These are phyloP conservation scores for Gallinago undulata DNA, from an alignment of 2,113 vertebrate species.

Conservation along the genomic window DNA sequence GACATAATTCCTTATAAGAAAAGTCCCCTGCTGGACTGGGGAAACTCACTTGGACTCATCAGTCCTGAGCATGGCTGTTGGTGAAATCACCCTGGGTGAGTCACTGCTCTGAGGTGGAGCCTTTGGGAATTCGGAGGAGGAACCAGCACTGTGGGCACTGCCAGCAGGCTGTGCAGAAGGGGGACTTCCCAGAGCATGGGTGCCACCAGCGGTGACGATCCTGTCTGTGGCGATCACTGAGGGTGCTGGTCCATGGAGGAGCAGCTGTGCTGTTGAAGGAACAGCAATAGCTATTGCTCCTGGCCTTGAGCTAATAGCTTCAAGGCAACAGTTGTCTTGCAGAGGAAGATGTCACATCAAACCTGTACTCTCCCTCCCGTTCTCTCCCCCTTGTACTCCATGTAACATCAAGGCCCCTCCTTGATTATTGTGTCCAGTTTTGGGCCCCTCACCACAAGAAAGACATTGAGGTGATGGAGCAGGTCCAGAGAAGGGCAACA, in stretches of 20 bases:
- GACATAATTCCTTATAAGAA: background rate
- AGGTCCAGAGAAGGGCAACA: no score
- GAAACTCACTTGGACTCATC: background rate
- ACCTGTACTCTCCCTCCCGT: no score
- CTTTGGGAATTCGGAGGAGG: background rate
- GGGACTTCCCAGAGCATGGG: background rate
- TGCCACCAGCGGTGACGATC: background rate
- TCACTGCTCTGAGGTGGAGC: background rate
- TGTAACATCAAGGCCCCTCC: no score
- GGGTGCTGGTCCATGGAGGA: background rate
- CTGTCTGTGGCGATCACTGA: background rate
- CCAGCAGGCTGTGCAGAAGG: background rate
- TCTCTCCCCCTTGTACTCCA: no score
- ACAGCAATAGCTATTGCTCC: no score
- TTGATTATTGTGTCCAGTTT: no score
- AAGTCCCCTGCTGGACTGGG: background rate
- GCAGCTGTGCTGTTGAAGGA: background rate
- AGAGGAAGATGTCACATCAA: background rate
- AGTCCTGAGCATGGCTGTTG: fast-evolving
- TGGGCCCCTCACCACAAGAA: no score
- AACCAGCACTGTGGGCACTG: background rate
- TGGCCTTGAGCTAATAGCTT: no score
- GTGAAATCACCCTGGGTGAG: background rate
- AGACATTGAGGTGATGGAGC: no score
- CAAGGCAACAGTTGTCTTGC: background rate